phyloP scores from a whole-genome alignment of 30 jellyfish, hydroid and myxozoan genomes.

The Aurelia coerulea region DNA sequence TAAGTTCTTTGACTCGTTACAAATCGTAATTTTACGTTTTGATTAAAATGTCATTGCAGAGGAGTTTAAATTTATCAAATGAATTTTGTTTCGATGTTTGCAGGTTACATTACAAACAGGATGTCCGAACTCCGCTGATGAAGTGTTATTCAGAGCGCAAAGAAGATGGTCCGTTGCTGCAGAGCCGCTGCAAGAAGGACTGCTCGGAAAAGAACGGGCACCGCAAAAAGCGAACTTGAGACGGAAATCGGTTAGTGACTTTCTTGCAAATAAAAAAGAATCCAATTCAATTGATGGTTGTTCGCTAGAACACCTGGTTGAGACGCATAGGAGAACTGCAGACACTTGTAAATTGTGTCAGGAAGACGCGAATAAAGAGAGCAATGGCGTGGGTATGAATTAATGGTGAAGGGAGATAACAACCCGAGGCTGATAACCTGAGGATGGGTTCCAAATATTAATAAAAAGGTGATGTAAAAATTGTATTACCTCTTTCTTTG shows the following conservation, averaged over 20 bases:
- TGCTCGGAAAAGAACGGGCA: slow-evolving; percentile 2
- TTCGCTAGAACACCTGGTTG: slow-evolving; percentile 58
- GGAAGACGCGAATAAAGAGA: slow-evolving; percentile 29
- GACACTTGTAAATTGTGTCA: slow-evolving; percentile 65
- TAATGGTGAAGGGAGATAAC: too few species aligned
- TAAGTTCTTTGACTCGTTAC: too few species aligned
- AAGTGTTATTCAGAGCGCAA: slow-evolving; percentile 51
- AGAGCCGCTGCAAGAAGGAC: slow-evolving; percentile 3
- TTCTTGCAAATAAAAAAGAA: slow-evolving; percentile 32
- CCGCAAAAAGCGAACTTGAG: slow-evolving; percentile 8
- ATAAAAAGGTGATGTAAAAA: too few species aligned
- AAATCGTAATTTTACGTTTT: too few species aligned
- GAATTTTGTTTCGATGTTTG: not conserved
- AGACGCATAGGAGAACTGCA: slow-evolving; percentile 60
- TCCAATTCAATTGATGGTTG: slow-evolving; percentile 57
- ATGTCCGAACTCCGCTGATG: slow-evolving; percentile 44
- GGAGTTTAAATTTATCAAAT: not conserved
- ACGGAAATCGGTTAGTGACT: slow-evolving; percentile 49
- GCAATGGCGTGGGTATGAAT: too few species aligned
- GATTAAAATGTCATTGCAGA: too few species aligned
- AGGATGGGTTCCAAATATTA: too few species aligned
- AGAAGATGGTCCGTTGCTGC: slow-evolving; percentile 30
- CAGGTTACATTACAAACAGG: slow-evolving; percentile 58
- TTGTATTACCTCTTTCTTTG: too few species aligned
- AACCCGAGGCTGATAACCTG: too few species aligned